phyloP scores from a whole-genome alignment of 23 tunicate genomes.

The Botrylloides violaceus region DNA sequence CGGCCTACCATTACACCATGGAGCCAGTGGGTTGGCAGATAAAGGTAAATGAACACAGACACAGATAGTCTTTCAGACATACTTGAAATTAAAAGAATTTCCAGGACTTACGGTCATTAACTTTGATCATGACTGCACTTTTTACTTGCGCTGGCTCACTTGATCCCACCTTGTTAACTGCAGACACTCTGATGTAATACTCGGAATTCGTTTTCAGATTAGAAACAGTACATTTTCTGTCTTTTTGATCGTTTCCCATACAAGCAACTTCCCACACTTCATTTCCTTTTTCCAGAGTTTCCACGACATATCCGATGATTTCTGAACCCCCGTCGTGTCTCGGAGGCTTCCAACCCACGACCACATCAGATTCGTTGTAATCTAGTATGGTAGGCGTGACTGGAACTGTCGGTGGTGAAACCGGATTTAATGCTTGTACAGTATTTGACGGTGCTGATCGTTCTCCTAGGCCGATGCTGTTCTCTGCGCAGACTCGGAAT shows the following conservation, averaged over 20 bases:
- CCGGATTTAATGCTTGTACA: slow-evolving; percentile 58
- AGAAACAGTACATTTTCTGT: slow-evolving; percentile 53
- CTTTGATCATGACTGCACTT: slow-evolving; percentile 18
- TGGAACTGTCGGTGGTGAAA: slow-evolving; percentile 54
- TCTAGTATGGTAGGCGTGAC: slow-evolving; percentile 54
- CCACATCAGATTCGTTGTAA: slow-evolving; percentile 52
- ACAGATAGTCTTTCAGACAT: too few species aligned
- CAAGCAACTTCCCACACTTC: slow-evolving; percentile 93
- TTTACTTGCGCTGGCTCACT: slow-evolving; percentile 27
- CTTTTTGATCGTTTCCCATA: slow-evolving; percentile 69
- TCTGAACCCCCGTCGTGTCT: slow-evolving; percentile 76
- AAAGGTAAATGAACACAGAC: too few species aligned
- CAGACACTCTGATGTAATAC: slow-evolving; percentile 34
- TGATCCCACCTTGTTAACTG: slow-evolving; percentile 57
- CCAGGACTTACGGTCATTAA: not conserved
- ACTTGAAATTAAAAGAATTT: not conserved
- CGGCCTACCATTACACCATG: too few species aligned
- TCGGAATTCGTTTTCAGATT: slow-evolving; percentile 30
- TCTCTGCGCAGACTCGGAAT: slow-evolving; percentile 90
- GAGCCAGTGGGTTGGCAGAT: too few species aligned
- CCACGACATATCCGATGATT: slow-evolving; percentile 84
- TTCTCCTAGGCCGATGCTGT: slow-evolving; percentile 71
- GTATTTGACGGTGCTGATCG: slow-evolving; percentile 54
- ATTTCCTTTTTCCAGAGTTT: slow-evolving; percentile 61
- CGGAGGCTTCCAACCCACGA: slow-evolving; percentile 61